Base-by-base conservation (phyloP, 2,797 vertebrate genomes). In the Leuciscus waleckii region DNA sequence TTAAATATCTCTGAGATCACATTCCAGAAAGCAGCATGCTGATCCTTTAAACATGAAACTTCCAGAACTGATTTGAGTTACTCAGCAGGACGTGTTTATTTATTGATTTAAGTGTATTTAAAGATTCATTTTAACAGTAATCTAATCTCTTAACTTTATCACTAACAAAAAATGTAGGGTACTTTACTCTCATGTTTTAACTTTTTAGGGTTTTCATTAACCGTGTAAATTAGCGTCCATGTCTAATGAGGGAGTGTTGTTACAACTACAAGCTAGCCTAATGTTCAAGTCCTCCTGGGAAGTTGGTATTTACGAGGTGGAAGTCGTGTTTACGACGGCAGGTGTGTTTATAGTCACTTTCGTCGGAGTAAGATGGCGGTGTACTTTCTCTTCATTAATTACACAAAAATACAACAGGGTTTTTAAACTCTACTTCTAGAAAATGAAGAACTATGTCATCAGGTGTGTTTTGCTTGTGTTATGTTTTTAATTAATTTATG, bases 1-100 rank as follows among this genome's bases (percentile, higher is more conserved):
- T 95, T 95, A 93, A 95, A 94, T 95, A 95, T 95, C 93, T 87
- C 88, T 75, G 91, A 90, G 92, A 93, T 95, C 90, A 84, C 90
- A 88, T 95, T 94, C 90, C 94, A 92, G 93, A 88, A 91, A 90
- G 89, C 91, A 92, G 91, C 90, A 90, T 49, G 92, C 89, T 88
- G 43, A 41, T n/a, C 32, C 41, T 32, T 54, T n/a, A 74, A 51
- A 67, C 87, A 89, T 74, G 90, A 91, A 83, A 46, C 86, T 92
- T 92, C 82, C 81, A 85, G 89, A 93, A 86, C 43, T 78, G 56
- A 81, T 23, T 61, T 19, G 9, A 41, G 17, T 37, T n/a, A 43
- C 37, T 69, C 19, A 4, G 23, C n/a, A 41, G 49, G 14, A 79
- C 5, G 0, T 46, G 58, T 46, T 37, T 61, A 19, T 41, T 41